Base-by-base conservation (phyloP, 2,888 invertebrate species). In the Apamea sordens region DNA sequence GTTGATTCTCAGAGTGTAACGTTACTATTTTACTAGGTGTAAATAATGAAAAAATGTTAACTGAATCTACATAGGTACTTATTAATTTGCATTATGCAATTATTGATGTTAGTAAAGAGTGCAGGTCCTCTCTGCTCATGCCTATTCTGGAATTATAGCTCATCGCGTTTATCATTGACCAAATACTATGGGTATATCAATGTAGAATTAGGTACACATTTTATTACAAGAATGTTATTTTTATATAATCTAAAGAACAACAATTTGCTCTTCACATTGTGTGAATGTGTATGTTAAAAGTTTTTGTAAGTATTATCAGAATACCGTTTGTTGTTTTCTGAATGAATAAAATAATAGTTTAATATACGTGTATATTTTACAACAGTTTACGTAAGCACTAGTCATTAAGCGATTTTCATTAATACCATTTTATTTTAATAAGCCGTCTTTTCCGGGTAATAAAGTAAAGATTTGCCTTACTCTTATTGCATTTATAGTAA, bases 401-500 rank as follows among this genome's bases (percentile, higher is more conserved):
- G 8, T 44, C 2, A n/a, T 32, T 53, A 6, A 73, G 24, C 41
- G 21, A 47, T 36, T 36, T 53, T 24, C 24, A 6, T 78, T 28
- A 76, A 24, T 36, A 63, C 5, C 24, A 63, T 11, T 41, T 18
- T 18, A 41, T 18, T 76, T 28, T 41, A 21, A 41, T 28, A 64
- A 61, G 11, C 3, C n/a, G 18, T 36, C 24, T 59, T 11, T n/a
- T n/a, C 11, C n/a, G 13, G 64, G 44, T 56, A 41, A 28, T 53
- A 65, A 47, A 81, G 47, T 56, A 59, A 71, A 72, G 47, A 81
- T 81, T 56, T 65, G 24, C 28, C 13, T 47, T 63, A 41, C 15
- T 36, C 13, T 47, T 80, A 82, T 82, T 50, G 24, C 28, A 82
- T 68, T 74, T 61, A 71, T 56, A 69, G 63, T 76, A 59, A 63